Conservation (phyloP, 2,888 invertebrate genomes). For the Synanthedon formicaeformis region DNA sequence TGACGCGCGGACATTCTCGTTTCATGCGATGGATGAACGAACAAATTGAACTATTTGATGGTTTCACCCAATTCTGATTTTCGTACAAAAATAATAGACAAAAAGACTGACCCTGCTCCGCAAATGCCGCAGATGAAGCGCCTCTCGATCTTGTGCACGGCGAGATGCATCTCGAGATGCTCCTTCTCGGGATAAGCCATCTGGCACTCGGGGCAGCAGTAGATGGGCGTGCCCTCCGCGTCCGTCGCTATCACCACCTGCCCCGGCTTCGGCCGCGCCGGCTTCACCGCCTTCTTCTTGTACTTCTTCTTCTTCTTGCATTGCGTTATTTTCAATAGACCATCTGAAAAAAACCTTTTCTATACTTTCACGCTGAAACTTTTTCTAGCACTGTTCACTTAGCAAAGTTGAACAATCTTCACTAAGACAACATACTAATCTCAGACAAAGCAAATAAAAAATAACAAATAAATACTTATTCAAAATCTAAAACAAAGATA, state of each 20-base stretch:
- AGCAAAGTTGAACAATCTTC: too few species aligned
- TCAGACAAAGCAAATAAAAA: too few species aligned
- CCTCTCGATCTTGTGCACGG: slow-evolving; percentile 84
- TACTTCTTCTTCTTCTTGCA: slow-evolving; percentile 81
- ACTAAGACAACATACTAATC: too few species aligned
- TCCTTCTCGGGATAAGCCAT: slow-evolving; percentile 87
- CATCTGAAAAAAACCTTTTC: slow-evolving; percentile 4
- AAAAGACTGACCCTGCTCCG: slow-evolving; percentile 73
- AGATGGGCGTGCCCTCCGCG: slow-evolving; percentile 79
- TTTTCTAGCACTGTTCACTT: too few species aligned
- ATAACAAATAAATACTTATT: too few species aligned
- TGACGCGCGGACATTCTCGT: too few species aligned
- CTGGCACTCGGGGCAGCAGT: slow-evolving; percentile 84
- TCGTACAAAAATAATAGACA: neutral
- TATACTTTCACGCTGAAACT: too few species aligned
- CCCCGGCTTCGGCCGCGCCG: slow-evolving; percentile 82
- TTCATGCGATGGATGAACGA: neutral
- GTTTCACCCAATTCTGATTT: neutral
- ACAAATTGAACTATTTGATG: neutral
- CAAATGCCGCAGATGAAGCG: slow-evolving; percentile 83
- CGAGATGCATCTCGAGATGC: slow-evolving; percentile 80
- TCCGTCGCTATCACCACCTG: slow-evolving; percentile 82
- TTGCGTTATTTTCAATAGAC: slow-evolving; percentile 9
- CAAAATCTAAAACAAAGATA: too few species aligned
- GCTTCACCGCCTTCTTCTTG: slow-evolving; percentile 84